Evolutionary conservation across 2,888 invertebrate genomes (phyloP), one percentile per base, ranked within the genome.

Genomic region (Heteromyza rotundicornis): DNA sequence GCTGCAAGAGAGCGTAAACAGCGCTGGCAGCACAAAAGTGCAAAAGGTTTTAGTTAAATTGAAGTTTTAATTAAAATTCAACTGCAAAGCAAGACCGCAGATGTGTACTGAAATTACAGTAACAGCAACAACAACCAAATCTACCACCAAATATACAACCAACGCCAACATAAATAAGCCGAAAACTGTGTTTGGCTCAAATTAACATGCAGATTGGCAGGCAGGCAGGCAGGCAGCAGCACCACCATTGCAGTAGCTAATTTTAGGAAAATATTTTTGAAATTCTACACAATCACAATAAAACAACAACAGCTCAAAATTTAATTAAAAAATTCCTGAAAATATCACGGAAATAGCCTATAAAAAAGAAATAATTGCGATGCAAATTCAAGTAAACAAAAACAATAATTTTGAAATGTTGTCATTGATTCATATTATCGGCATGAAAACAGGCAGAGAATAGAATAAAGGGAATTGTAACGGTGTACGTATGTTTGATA

Each of bases 11-110:
- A 27, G 27, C 27, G 27, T 40, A 40, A 12, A n/a, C 40, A 40
- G 14, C n/a, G n/a, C n/a, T n/a, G 40, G 14, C 40, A 40, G n/a
- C 40, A 40, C 24, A 64, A 64, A 60, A 65, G 61, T 60, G 58
- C 53, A 68, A 65, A n/a, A 47, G 47, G 20, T 20, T 19, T 20
- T 47, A 20, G 19, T 47, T 19, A 47, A 68, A 77, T 73, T 77
- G 72, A 75, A 75, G 73, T 78, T 78, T 77, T 77, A 78, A 78
- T 77, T 78, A 77, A 76, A 76, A 72, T 68, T 70, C 74, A 72
- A 69, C 69, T 70, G 67, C 64, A 66, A 3, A 47, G 47, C 14
- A 20, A 47, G 14, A 47, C 20, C 20, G 19, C 47, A 47, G 47
- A 47, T 47, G 47, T 17, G 47, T 14, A 47, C 17, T 5, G 14